Base-by-base conservation (phyloP, 2,113 vertebrate species). In the Bettongia penicillata region DNA sequence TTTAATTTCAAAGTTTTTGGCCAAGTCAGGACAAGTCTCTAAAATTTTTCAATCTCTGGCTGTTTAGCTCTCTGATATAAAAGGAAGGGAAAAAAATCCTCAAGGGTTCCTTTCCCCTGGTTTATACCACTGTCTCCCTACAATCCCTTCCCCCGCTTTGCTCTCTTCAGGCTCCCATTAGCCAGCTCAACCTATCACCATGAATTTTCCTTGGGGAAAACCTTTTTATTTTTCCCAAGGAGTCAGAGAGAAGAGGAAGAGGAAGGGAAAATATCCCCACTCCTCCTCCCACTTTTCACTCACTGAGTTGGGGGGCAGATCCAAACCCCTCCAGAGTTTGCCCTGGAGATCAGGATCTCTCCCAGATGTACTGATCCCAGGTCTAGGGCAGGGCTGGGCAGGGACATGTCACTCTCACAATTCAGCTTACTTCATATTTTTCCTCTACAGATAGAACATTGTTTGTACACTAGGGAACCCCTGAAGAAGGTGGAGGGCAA, bases 361-460 rank as follows among this genome's bases (percentile, higher is more conserved):
- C 24, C 48, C 26, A 51, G 7, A 51, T 51, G 50, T 51, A 51
- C 50, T 51, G 50, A 51, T 51, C 50, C 50, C 50, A 51, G 50
- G 50, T 51, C 10, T 51, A 10, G 50, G 50, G 50, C 50, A 8
- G 48, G 10, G 8, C 53, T 84, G 16, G 37, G 5, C 4, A 84
- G 68, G n/a, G 43, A 43, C 37, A 84, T 84, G 68, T 43, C n/a
- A 84, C 6, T 84, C 5, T 84, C 68, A 8, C 37, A 1, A n/a
- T 94, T 97, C 89, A 96, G 25, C 37, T 0, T 51, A 3, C 31
- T 10, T 0, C n/a, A 43, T 10, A 0, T 49, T 23, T 0, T 5
- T 0, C 37, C 2, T 14, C 51, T 28, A 26, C 92, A 98, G 97
- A 96, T 98, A 94, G 97, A 94, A 55, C 57, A 95, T 91, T 95